Evolutionary conservation across 2,113 vertebrate species (phyloP).

Genomic region (Calyptomena viridis): DNA sequence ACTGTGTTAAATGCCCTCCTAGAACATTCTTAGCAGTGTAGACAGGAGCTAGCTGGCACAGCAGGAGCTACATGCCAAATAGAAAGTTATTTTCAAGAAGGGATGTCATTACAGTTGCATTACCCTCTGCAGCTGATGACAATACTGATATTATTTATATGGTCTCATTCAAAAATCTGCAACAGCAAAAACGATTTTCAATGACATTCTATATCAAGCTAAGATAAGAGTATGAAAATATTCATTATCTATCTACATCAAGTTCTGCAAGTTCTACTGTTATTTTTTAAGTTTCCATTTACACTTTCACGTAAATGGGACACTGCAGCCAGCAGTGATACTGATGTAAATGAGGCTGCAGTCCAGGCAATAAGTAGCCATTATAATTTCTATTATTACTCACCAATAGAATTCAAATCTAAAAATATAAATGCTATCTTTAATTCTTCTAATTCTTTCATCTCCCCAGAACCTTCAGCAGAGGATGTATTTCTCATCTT

Average conservation of each 20-base stretch:
- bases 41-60: neutral
- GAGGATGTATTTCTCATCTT: neutral
- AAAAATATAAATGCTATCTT: neutral
- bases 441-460: neutral
- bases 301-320: neutral
- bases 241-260: neutral
- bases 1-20: neutral
- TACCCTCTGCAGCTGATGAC: neutral
- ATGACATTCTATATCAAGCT: neutral
- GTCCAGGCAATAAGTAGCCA: neutral
- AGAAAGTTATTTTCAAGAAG: slow-evolving; percentile 3
- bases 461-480: neutral
- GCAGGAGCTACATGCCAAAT: neutral
- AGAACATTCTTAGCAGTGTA: neutral
- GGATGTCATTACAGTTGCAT: neutral
- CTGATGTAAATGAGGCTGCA: neutral
- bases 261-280: neutral
- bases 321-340: neutral
- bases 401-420: neutral
- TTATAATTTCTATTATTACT: neutral
- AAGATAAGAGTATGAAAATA: neutral
- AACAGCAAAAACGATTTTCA: neutral
- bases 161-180: neutral
- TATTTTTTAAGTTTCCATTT: neutral
- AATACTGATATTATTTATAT: neutral